Evolutionary conservation across 2,888 invertebrate genomes (phyloP).

Genomic region (Dryocosmus kuriphilus): DNA sequence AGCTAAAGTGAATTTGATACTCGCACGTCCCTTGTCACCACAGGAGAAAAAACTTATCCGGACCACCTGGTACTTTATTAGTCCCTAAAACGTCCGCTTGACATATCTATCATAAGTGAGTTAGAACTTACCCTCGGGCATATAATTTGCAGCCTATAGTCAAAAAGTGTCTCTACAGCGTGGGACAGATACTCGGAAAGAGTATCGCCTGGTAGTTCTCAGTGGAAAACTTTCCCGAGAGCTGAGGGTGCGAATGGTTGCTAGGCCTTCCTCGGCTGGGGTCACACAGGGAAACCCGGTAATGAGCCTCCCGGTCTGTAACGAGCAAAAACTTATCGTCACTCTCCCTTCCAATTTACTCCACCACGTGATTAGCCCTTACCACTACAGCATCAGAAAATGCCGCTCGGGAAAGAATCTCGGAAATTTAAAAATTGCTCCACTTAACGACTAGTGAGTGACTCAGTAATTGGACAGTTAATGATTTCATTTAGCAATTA

Average conservation of each 20-base stretch:
- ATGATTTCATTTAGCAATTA: background rate
- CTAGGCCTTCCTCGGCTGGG: slow-evolving; percentile 8
- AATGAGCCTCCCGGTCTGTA: slow-evolving; percentile 74
- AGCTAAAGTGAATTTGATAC: too few species aligned
- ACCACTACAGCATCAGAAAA: background rate
- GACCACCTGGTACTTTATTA: too few species aligned
- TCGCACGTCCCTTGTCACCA: too few species aligned
- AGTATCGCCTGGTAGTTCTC: background rate
- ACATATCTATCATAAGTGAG: too few species aligned
- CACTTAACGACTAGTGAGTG: slow-evolving; percentile 7
- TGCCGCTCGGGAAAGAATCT: slow-evolving; percentile 46
- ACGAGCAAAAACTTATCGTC: slow-evolving; percentile 76
- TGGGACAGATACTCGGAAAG: background rate
- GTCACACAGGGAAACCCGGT: slow-evolving; percentile 48
- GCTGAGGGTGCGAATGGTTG: slow-evolving; percentile 25
- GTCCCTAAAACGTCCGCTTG: too few species aligned
- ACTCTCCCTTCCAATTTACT: slow-evolving; percentile 73
- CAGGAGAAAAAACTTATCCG: too few species aligned
- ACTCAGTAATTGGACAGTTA: background rate
- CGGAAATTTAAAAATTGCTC: slow-evolving; percentile 27
- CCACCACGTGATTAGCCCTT: slow-evolving; percentile 46
- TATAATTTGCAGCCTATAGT: too few species aligned
- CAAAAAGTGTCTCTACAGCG: background rate
- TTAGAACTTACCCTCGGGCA: too few species aligned
- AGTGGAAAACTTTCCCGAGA: background rate